These are phyloP conservation scores for Melanaphis sacchari DNA, from an alignment of 1,140 invertebrate genomes.

Conservation along the genomic window DNA sequence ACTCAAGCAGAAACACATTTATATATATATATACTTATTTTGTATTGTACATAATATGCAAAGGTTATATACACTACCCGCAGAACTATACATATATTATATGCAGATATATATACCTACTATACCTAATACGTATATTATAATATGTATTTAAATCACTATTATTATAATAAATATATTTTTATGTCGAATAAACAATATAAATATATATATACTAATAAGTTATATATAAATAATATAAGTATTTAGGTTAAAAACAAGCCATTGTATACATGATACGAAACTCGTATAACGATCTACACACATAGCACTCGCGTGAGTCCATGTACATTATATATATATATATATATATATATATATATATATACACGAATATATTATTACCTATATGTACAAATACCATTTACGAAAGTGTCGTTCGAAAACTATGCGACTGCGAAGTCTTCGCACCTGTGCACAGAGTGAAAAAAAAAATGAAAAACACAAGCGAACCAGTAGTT, in stretches of 20 bases:
- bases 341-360: background rate
- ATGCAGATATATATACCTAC: background rate
- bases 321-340: background rate
- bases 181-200: background rate
- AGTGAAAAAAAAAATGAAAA: too few relatives aligned
- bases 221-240: background rate
- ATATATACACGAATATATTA: background rate
- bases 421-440: too few relatives aligned
- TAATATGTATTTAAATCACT: background rate
- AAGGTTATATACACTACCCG: background rate
- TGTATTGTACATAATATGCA: background rate
- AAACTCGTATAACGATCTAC: too few relatives aligned
- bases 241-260: too few relatives aligned
- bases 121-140: background rate
- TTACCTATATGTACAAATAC: too few relatives aligned
- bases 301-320: too few relatives aligned
- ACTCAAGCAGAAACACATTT: background rate
- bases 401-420: too few relatives aligned
- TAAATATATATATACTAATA: background rate
- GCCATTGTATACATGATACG: too few relatives aligned
- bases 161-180: background rate
- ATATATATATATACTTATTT: background rate
- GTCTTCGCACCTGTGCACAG: too few relatives aligned
- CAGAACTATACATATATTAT: background rate
- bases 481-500: too few relatives aligned